Conservation (phyloP, 2,113 vertebrate species). For the Neotoma lepida region DNA sequence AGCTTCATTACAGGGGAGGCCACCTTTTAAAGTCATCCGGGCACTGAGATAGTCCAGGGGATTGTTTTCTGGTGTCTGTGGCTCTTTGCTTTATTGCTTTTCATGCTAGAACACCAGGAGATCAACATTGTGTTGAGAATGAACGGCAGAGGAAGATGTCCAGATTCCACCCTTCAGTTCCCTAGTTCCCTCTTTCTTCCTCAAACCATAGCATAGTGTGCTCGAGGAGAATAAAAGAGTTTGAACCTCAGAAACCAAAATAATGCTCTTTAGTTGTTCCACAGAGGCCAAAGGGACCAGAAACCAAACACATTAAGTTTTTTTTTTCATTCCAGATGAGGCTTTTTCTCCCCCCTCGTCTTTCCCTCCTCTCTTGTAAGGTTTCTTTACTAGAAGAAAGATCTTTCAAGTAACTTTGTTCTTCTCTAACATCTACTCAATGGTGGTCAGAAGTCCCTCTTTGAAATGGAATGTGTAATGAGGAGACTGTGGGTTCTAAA, state of each 20-base stretch:
- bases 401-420: conserved; percentile 62
- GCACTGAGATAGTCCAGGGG: not conserved
- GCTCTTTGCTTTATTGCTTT: conserved; percentile 10
- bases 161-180: conserved; percentile 45
- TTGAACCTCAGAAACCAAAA: conserved; percentile 80
- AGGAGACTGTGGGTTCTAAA: conserved; percentile 37
- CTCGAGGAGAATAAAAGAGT: conserved; percentile 64
- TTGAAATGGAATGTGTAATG: conserved; percentile 63
- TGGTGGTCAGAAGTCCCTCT: conserved; percentile 54
- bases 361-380: not conserved
- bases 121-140: not conserved
- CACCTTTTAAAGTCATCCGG: not conserved
- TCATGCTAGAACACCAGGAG: not conserved
- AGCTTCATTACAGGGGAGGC: not conserved
- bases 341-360: not conserved
- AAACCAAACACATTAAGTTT: conserved; percentile 62
- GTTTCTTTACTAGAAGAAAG: conserved; percentile 57
- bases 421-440: conserved; percentile 43
- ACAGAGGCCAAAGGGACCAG: conserved; percentile 68
- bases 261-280: conserved; percentile 65
- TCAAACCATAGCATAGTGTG: conserved; percentile 70
- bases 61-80: not conserved
- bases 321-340: conserved; percentile 63
- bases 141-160: not conserved
- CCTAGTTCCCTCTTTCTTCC: conserved; percentile 57